These are phyloP conservation scores for Phenganax marumi DNA, from an alignment of 92 coral and sea anemone species.

Conservation along the genomic window DNA sequence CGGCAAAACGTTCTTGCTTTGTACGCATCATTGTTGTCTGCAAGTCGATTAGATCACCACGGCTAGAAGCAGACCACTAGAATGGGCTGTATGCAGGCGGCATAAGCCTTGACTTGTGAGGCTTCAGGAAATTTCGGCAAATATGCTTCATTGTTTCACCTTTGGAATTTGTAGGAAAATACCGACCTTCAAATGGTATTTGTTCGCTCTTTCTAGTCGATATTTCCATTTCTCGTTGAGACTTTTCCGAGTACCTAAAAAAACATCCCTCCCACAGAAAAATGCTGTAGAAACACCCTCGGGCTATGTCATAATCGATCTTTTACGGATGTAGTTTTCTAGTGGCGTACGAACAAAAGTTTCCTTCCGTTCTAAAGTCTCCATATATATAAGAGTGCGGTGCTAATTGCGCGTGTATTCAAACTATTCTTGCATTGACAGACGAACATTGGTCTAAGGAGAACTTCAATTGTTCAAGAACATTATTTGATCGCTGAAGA, in stretches of 20 bases:
- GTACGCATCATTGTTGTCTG: too few species aligned
- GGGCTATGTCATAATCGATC: background rate
- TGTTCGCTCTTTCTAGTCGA: background rate
- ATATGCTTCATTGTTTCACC: background rate
- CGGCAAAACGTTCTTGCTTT: too few species aligned
- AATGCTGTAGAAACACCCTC: constrained; percentile 19
- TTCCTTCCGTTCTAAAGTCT: background rate
- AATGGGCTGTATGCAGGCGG: too few species aligned
- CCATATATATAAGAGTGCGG: background rate
- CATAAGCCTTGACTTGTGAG: too few species aligned
- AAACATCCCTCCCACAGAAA: constrained; percentile 9
- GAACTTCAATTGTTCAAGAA: too few species aligned
- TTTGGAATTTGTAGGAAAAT: constrained; percentile 13
- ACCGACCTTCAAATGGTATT: background rate
- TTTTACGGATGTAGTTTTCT: constrained; percentile 9
- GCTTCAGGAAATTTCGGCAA: too few species aligned
- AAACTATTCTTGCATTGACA: background rate
- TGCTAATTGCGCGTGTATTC: too few species aligned
- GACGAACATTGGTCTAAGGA: background rate
- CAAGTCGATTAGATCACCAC: too few species aligned
- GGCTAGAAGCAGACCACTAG: too few species aligned
- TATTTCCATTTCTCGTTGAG: constrained; percentile 12
- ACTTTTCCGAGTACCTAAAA: background rate
- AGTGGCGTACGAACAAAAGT: background rate
- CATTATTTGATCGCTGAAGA: too few species aligned